These are phyloP conservation scores for Erebia ligea DNA, from an alignment of 2,888 invertebrate genomes.

Conservation along the genomic window DNA sequence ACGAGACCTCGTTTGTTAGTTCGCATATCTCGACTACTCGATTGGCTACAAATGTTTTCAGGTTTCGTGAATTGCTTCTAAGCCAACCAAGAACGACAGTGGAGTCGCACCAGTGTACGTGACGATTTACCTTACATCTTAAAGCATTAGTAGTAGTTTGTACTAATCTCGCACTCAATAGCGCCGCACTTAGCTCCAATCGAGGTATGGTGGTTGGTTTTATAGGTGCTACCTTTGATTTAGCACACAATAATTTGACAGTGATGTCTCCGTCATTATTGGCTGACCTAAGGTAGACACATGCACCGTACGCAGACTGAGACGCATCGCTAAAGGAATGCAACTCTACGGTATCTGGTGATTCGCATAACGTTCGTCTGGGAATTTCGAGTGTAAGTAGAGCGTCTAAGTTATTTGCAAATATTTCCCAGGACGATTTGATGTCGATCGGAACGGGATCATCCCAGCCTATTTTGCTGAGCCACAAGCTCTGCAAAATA, in stretches of 20 bases:
- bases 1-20: too few relatives aligned
- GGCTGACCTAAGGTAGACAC: too few relatives aligned
- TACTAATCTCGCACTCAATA: neutral
- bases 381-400: too few relatives aligned
- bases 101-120: constrained; percentile 5
- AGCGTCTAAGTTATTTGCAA: too few relatives aligned
- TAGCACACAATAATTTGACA: neutral
- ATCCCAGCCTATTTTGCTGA: too few relatives aligned
- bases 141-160: neutral
- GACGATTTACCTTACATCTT: constrained; percentile 1
- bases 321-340: too few relatives aligned
- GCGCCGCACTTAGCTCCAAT: neutral
- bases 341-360: too few relatives aligned
- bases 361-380: too few relatives aligned
- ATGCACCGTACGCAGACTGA: too few relatives aligned
- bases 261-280: neutral
- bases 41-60: constrained; percentile 10
- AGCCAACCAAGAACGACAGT: constrained; percentile 6
- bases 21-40: constrained; percentile 3
- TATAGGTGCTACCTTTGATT: neutral
- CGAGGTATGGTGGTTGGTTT: constrained; percentile 10
- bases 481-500: too few relatives aligned
- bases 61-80: neutral
- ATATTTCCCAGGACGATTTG: too few relatives aligned
- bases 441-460: too few relatives aligned